Evolutionary conservation across 2,113 vertebrate species (phyloP), one percentile per base, ranked within the genome.

Genomic region (Pollachius pollachius): DNA sequence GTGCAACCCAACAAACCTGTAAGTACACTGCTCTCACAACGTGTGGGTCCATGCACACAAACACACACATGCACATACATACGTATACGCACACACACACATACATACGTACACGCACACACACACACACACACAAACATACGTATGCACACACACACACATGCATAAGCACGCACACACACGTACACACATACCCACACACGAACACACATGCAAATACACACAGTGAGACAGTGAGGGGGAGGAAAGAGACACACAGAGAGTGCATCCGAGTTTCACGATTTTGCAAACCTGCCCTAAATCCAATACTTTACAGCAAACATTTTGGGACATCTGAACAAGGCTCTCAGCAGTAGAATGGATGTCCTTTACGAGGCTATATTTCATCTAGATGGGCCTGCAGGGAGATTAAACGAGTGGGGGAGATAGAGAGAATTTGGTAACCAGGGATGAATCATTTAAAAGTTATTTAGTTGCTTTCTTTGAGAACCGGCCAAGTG

Each of bases 361-460:
- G 87, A 91, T 85, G 85, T 85, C 84, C 88, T 87, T 89, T 87
- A 84, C 74, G 77, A 81, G 79, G 76, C 85, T 78, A 71, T 91
- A 90, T 84, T 89, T 91, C 86, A 89, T 37, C 21, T 58, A 73
- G 79, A 85, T 72, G 86, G 84, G 69, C 80, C 83, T 12, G 41
- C 81, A 69, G 76, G 81, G 90, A 83, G 89, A 88, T 89, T 81
- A 68, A 84, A 71, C 17, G 59, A 63, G 78, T 80, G 70, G 72
- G 78, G 79, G 73, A 79, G 76, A 83, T 79, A 86, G 65, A 72
- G 72, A 81, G 78, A 84, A 85, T 88, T 84, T 90, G 81, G 91
- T 91, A 89, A 89, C 92, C 86, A 89, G 81, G 89, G 89, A 48
- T 92, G 89, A 93, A 91, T 91, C 90, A 91, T 84, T 85, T 80